Conservation (phyloP, 2,797 vertebrate species). For the Chromis chromis region DNA sequence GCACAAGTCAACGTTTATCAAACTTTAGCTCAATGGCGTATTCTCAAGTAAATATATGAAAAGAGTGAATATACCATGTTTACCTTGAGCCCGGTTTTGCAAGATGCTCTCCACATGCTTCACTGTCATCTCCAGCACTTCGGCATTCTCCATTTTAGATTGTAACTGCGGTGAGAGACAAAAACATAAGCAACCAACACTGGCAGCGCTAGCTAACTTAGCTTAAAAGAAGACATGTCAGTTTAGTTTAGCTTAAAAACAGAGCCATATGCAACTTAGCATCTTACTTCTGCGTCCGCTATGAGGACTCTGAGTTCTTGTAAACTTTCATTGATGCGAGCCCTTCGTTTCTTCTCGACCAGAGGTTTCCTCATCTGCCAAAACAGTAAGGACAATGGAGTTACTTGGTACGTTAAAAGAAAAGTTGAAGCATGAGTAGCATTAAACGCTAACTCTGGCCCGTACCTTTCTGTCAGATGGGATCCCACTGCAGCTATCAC, state of each 20-base stretch:
- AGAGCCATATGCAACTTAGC: not conserved
- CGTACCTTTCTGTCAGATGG: slow-evolving; percentile 87
- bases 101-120: slow-evolving; percentile 89
- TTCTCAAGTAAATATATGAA: not conserved
- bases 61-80: slow-evolving; percentile 14
- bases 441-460: not conserved
- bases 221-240: not conserved
- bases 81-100: slow-evolving; percentile 88
- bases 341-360: slow-evolving; percentile 93
- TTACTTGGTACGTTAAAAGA: not conserved
- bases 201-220: slow-evolving; percentile 1
- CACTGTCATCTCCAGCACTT: slow-evolving; percentile 95
- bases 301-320: slow-evolving; percentile 90
- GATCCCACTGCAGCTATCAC: slow-evolving; percentile 72
- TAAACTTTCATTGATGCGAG: slow-evolving; percentile 95
- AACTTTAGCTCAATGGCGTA: not conserved
- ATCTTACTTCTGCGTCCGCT: slow-evolving; percentile 88
- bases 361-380: slow-evolving; percentile 92
- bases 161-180: slow-evolving; percentile 73
- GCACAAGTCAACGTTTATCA: too few species aligned
- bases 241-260: not conserved
- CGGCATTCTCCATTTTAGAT: slow-evolving; percentile 95
- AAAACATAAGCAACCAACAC: slow-evolving; percentile 6
- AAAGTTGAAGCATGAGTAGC: not conserved
- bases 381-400: slow-evolving; percentile 9